These are phyloP conservation scores for Podocnemis expansa DNA, from an alignment of 2,113 vertebrate species.

Conservation along the genomic window DNA sequence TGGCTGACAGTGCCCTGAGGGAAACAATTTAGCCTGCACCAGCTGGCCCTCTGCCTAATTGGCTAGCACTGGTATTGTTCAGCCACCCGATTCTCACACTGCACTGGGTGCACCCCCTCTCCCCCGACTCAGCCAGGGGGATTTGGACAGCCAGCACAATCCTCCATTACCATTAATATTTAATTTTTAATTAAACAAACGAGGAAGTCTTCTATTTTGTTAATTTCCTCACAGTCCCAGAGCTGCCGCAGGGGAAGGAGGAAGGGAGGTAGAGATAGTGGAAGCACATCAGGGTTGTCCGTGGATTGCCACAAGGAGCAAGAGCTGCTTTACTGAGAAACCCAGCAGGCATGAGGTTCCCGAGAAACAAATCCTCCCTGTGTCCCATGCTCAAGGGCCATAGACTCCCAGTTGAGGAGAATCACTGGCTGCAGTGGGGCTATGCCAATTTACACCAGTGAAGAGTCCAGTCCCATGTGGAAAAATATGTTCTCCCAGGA, in stretches of 20 bases:
- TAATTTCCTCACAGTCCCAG: not conserved
- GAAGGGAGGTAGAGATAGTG: not conserved
- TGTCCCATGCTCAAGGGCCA: not conserved
- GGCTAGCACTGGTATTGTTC: not conserved
- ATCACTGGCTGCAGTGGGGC: not conserved
- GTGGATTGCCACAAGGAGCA: not conserved
- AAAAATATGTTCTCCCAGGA: not conserved
- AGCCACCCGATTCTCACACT: not conserved
- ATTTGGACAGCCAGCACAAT: not conserved
- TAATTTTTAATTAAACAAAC: conserved; percentile 39
- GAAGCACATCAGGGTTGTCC: not conserved
- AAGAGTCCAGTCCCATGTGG: not conserved
- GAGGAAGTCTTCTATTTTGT: not conserved
- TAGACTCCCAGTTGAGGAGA: not conserved
- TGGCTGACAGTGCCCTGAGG: not conserved
- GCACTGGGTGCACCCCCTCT: not conserved
- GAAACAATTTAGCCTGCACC: not conserved
- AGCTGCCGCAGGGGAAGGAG: conserved; percentile 7
- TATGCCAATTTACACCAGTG: not conserved
- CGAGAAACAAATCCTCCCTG: not conserved
- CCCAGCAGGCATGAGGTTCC: not conserved
- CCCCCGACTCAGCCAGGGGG: not conserved
- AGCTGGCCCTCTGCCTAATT: not conserved
- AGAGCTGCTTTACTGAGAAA: conserved; percentile 4
- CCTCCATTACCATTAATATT: not conserved